Percentiles rank a stretch among this genome's conserved stretches.
phyloP scores from a whole-genome alignment of 1,140 invertebrate genomes.

The roundworm (Caenorhabditis elegans) region DNA sequence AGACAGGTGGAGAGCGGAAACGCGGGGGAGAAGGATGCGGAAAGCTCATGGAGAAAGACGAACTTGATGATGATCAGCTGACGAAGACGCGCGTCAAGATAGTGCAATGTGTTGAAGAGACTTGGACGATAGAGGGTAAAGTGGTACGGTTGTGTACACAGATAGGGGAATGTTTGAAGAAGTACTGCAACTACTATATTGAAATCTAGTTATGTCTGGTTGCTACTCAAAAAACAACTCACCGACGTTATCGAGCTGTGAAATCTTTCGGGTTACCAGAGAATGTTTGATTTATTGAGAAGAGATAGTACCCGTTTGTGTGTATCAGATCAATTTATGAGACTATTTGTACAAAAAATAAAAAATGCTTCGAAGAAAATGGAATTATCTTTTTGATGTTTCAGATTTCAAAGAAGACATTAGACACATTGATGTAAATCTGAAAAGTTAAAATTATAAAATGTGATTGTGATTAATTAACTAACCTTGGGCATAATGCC shows the following conservation, averaged over 20 bases:
- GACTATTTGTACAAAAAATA: background rate
- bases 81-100: background rate
- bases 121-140: background rate
- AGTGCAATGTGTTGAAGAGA: background rate
- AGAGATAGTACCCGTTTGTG: slow-evolving; percentile 1
- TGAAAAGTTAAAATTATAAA: background rate
- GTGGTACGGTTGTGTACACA: slow-evolving; percentile 17
- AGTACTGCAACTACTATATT: slow-evolving; percentile 13
- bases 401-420: background rate
- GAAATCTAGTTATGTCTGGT: background rate
- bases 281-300: slow-evolving; percentile 17
- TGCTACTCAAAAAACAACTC: background rate
- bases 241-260: slow-evolving; percentile 13
- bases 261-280: slow-evolving; percentile 2
- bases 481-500: background rate
- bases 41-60: background rate
- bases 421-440: background rate
- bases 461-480: no score
- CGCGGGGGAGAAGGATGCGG: background rate
- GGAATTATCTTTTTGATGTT: background rate
- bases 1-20: background rate
- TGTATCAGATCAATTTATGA: background rate
- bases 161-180: slow-evolving; percentile 10
- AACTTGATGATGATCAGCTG: slow-evolving; percentile 12
- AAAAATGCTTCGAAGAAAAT: background rate